Evolutionary conservation across 2,797 vertebrate genomes (phyloP).

Genomic region (Myoxocephalus aenaeus): DNA sequence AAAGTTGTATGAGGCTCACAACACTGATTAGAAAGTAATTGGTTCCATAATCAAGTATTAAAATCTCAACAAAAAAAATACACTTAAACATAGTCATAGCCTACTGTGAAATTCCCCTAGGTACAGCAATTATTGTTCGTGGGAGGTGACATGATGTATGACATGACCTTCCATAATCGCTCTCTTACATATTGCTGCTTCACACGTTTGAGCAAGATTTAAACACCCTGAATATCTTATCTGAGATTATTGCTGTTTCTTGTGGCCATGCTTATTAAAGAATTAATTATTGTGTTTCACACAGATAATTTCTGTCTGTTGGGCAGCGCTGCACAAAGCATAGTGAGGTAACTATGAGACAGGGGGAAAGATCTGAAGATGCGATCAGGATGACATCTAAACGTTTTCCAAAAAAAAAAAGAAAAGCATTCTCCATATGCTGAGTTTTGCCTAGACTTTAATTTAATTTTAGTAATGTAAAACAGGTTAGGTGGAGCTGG

Average conservation of each 20-base stretch:
- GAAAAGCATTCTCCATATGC: neutral
- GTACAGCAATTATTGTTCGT: slow-evolving; percentile 13
- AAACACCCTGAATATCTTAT: slow-evolving; percentile 16
- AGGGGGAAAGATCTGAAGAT: neutral
- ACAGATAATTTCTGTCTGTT: slow-evolving; percentile 5
- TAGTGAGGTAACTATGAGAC: neutral
- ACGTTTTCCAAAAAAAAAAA: neutral
- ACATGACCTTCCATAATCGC: slow-evolving; percentile 28
- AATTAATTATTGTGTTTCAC: slow-evolving; percentile 19
- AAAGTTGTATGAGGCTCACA: neutral
- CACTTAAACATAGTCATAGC: neutral
- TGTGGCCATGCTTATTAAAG: slow-evolving; percentile 26
- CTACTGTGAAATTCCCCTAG: slow-evolving; percentile 14
- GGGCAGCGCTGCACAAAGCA: neutral
- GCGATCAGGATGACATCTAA: neutral
- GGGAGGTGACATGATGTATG: slow-evolving; percentile 12
- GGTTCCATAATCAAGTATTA: neutral
- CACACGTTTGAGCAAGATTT: slow-evolving; percentile 19
- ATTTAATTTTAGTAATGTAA: neutral
- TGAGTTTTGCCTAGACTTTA: neutral
- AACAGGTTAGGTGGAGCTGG: neutral
- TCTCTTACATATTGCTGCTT: slow-evolving; percentile 17
- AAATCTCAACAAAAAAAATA: neutral
- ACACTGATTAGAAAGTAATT: slow-evolving; percentile 2
- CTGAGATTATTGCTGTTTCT: slow-evolving; percentile 12